Conservation (phyloP, 2,113 vertebrate genomes). For the Grammomys surdaster region DNA sequence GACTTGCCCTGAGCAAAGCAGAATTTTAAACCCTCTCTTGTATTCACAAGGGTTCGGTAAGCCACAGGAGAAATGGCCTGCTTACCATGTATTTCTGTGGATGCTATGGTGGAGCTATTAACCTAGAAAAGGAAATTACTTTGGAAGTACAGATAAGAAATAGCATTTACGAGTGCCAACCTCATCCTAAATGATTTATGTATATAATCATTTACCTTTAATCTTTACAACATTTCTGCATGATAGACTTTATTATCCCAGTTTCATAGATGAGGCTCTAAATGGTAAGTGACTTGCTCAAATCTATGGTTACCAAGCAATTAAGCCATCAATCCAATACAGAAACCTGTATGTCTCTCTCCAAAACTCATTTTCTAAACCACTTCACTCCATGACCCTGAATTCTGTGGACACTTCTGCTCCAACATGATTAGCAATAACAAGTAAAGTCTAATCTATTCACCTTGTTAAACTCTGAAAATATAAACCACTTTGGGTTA, state of each 20-base stretch:
- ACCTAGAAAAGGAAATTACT: not conserved
- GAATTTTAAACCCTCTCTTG: not conserved
- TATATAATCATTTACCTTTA: not conserved
- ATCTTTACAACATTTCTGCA: conserved; percentile 24
- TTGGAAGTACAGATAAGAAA: not conserved
- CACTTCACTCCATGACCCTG: not conserved
- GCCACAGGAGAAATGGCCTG: not conserved
- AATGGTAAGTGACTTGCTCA: conserved; percentile 5
- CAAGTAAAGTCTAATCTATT: not conserved
- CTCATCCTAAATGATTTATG: not conserved
- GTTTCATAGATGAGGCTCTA: not conserved
- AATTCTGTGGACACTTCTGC: not conserved
- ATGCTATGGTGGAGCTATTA: not conserved
- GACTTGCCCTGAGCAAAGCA: conserved; percentile 4
- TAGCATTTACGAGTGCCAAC: not conserved
- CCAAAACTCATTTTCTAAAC: not conserved
- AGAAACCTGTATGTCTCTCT: not conserved
- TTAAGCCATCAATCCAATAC: conserved; percentile 4
- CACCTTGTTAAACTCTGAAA: conserved; percentile 16
- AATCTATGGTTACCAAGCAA: conserved; percentile 4
- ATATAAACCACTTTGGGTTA: conserved; percentile 1
- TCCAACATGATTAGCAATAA: conserved; percentile 2
- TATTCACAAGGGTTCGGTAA: not conserved
- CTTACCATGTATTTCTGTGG: not conserved
- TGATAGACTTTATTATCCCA: not conserved